Evolutionary conservation across 2,113 vertebrate species (phyloP).

Genomic region (Circaetus cinerascens): DNA sequence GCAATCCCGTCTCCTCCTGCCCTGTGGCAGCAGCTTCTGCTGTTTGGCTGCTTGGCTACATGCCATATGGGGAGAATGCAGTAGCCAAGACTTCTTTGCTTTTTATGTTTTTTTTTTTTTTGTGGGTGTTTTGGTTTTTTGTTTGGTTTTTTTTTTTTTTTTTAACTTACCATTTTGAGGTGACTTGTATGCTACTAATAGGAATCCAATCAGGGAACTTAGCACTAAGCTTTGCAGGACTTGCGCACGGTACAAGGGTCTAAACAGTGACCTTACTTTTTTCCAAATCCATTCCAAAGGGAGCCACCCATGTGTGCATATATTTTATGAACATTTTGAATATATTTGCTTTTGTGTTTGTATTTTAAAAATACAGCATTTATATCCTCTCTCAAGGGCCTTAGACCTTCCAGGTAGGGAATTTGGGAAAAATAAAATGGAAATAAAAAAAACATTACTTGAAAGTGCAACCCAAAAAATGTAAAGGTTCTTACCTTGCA

Average conservation of each 20-base stretch:
- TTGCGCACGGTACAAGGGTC: neutral
- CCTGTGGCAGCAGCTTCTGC: neutral
- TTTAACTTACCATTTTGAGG: neutral
- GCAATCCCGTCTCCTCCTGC: neutral
- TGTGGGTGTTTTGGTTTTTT: neutral
- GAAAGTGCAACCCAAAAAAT: neutral
- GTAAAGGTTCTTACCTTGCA: constrained; percentile 3
- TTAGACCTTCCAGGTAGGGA: neutral
- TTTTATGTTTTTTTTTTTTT: neutral
- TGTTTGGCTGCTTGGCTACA: neutral
- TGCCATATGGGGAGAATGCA: neutral
- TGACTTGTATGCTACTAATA: neutral
- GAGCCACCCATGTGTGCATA: neutral
- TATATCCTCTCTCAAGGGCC: neutral
- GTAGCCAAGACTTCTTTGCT: neutral
- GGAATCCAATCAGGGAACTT: neutral
- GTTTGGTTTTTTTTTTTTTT: neutral
- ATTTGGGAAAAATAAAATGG: neutral
- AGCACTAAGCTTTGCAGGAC: neutral
- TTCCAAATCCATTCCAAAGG: neutral
- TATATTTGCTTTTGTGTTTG: neutral
- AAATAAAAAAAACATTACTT: neutral
- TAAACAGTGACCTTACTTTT: neutral
- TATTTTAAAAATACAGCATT: neutral
- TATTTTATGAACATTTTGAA: neutral